Conservation (phyloP, 2,113 vertebrate species). For the Phocoena sinus region DNA sequence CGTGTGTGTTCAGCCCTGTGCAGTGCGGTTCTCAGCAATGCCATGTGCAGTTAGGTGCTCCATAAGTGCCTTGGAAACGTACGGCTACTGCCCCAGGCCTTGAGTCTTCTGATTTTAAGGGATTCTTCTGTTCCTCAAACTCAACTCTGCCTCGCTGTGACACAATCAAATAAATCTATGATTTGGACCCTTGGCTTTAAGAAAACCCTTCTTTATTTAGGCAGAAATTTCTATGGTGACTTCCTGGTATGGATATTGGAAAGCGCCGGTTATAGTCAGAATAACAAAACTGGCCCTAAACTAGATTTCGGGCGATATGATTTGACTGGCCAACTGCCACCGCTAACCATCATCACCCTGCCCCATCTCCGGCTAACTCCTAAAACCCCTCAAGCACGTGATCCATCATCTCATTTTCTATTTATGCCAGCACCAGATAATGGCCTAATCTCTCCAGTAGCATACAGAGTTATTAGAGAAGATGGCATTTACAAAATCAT, state of each 20-base stretch:
- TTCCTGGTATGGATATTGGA: background rate
- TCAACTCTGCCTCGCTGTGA: background rate
- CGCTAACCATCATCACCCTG: conserved; percentile 36
- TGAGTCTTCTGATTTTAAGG: background rate
- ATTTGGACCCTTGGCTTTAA: background rate
- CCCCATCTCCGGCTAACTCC: conserved; percentile 20
- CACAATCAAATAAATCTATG: background rate
- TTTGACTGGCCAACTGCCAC: conserved; percentile 59
- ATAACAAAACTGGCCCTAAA: background rate
- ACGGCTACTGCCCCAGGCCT: background rate
- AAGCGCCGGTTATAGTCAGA: background rate
- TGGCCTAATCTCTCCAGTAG: conserved; percentile 51
- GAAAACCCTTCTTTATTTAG: background rate
- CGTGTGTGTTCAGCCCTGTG: accelerated
- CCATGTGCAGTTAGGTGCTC: background rate
- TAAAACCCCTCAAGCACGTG: conserved; percentile 61
- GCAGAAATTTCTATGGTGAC: background rate
- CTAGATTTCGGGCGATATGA: background rate
- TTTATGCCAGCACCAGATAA: background rate
- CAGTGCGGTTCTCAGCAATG: background rate
- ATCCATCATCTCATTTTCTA: conserved; percentile 46
- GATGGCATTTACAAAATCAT: conserved; percentile 41
- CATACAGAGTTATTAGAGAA: conserved; percentile 25
- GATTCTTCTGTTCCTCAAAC: background rate
- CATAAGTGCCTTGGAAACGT: background rate